phyloP scores from a whole-genome alignment of 2,797 vertebrate species.

The Schizopygopsis pylzovi region DNA sequence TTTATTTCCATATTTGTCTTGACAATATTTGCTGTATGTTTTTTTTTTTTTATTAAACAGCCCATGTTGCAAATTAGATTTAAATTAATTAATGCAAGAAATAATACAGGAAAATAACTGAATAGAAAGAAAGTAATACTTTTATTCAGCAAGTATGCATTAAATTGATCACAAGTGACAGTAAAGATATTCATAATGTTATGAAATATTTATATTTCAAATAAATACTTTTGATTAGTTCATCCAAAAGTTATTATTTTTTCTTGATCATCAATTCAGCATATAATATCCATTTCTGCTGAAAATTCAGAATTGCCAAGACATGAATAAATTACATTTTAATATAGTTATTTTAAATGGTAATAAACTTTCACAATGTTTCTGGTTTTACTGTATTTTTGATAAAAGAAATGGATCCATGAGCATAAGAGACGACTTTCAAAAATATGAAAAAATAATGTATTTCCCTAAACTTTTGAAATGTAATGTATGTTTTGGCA shows the following conservation, averaged over 20 bases:
- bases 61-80: not conserved
- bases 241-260: fast-evolving
- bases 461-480: not conserved
- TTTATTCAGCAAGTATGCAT: not conserved
- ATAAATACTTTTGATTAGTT: not conserved
- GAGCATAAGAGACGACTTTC: not conserved
- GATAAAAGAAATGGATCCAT: not conserved
- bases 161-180: not conserved
- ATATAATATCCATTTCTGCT: not conserved
- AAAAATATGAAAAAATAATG: not conserved
- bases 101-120: not conserved
- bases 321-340: not conserved
- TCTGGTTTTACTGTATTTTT: not conserved
- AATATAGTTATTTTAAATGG: not conserved
- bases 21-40: constrained; percentile 1
- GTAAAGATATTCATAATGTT: not conserved
- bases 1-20: not conserved
- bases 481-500: not conserved
- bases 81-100: not conserved
- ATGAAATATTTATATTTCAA: not conserved
- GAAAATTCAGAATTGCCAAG: not conserved
- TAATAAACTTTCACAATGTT: not conserved
- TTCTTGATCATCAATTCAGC: too few species aligned
- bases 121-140: not conserved
- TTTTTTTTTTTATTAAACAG: not conserved